Evolutionary conservation across 2,888 invertebrate species (phyloP).

Genomic region (Spodoptera littoralis): DNA sequence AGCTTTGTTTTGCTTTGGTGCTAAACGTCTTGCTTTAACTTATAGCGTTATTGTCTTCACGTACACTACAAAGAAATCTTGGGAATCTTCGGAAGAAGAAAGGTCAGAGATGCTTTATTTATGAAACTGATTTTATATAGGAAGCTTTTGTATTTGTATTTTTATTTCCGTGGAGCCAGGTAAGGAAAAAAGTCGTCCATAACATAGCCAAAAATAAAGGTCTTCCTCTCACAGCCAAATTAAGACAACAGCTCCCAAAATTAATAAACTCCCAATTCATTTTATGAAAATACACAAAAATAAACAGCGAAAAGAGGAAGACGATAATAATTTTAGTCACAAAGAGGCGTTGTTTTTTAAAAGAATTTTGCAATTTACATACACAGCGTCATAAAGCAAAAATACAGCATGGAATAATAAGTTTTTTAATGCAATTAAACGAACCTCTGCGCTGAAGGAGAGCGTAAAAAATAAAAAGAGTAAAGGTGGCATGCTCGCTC

Average conservation of each 20-base stretch:
- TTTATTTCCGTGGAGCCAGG: constrained; percentile 4
- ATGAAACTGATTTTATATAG: background rate
- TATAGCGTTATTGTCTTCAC: constrained; percentile 35
- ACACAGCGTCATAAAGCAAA: constrained; percentile 56
- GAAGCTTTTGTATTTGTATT: constrained; percentile 7
- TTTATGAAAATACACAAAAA: constrained; percentile 20
- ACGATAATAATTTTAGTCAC: constrained; percentile 45
- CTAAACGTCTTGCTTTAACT: constrained; percentile 41
- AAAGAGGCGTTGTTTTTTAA: constrained; percentile 45
- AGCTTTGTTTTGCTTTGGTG: constrained; percentile 40
- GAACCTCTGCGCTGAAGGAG: constrained; percentile 51
- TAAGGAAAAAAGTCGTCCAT: background rate
- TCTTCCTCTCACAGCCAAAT: constrained; percentile 1
- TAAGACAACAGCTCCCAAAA: constrained; percentile 20
- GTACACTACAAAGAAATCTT: constrained; percentile 3
- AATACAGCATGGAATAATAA: constrained; percentile 64
- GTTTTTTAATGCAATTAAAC: constrained; percentile 71
- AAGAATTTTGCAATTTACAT: constrained; percentile 60
- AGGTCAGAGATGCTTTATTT: background rate
- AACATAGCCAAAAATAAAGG: constrained; percentile 1
- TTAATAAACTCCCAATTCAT: constrained; percentile 18
- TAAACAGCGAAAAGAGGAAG: constrained; percentile 30
- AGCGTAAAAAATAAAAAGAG: constrained; percentile 51
- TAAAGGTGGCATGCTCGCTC: constrained; percentile 48
- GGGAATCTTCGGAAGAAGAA: constrained; percentile 9